A percentile compares a stretch with the other conserved stretches of the same genome.
Evolutionary conservation across 2,888 invertebrate genomes (phyloP).

Genomic region (Agrotis puta): DNA sequence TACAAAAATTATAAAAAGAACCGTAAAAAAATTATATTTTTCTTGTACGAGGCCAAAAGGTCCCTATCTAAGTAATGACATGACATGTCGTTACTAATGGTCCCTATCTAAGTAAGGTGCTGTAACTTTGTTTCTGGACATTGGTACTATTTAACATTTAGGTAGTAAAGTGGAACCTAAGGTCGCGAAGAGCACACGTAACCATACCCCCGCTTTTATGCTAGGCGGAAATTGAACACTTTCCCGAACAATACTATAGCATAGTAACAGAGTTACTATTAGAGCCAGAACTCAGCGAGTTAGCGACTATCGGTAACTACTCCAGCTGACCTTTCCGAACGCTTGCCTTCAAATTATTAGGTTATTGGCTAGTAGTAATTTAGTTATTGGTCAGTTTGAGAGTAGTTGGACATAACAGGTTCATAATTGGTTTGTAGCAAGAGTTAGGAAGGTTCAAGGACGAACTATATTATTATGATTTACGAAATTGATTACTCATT

Average conservation of each 20-base stretch:
- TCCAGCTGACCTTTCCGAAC: constrained; percentile 32
- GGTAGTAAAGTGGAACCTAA: no score
- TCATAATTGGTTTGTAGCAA: constrained; percentile 1
- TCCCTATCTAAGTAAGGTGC: no score
- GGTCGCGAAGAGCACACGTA: background rate
- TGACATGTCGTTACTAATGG: no score
- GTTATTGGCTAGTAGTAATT: constrained; percentile 38
- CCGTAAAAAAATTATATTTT: no score
- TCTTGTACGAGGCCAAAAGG: no score
- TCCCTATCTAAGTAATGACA: no score
- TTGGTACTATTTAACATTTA: no score
- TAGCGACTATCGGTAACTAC: background rate
- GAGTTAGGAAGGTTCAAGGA: background rate
- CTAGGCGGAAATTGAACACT: constrained; percentile 24
- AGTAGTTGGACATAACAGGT: constrained; percentile 16
- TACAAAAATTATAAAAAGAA: no score
- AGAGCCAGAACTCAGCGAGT: background rate
- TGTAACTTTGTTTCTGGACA: no score
- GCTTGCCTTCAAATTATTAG: constrained; percentile 28
- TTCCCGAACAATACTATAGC: constrained; percentile 1
- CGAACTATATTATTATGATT: background rate
- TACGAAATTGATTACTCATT: background rate
- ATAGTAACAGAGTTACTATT: constrained; percentile 32
- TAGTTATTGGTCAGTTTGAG: constrained; percentile 31
- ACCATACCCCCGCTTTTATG: background rate